Conservation (phyloP, 2,113 vertebrate genomes). For the Chelonoidis abingdonii region DNA sequence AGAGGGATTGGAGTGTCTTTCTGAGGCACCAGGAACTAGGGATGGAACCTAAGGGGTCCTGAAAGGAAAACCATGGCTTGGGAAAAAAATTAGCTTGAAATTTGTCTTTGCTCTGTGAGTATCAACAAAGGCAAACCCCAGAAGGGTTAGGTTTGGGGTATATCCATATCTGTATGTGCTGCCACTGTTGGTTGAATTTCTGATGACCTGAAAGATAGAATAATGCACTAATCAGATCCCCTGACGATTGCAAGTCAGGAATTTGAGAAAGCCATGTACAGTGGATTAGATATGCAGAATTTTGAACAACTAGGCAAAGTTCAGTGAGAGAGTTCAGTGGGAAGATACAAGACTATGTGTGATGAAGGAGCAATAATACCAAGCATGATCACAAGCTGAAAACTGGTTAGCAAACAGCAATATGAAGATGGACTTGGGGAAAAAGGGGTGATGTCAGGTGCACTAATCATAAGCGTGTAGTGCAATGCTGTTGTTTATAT, state of each 20-base stretch:
- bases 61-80: background rate
- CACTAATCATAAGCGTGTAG: background rate
- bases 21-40: background rate
- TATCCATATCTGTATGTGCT: background rate
- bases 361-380: background rate
- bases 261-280: background rate
- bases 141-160: background rate
- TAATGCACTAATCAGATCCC: background rate
- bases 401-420: background rate
- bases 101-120: background rate
- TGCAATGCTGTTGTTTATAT: background rate
- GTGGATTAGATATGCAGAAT: background rate
- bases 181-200: background rate
- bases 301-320: background rate
- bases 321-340: background rate
- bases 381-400: fast-evolving
- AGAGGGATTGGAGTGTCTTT: background rate
- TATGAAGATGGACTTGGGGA: background rate
- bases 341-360: background rate
- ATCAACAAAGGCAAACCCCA: background rate
- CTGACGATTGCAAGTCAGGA: background rate
- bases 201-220: background rate
- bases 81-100: background rate
- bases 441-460: background rate
- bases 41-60: background rate